Conservation (phyloP, 2,888 invertebrate species). For the Phorcus lineatus region DNA sequence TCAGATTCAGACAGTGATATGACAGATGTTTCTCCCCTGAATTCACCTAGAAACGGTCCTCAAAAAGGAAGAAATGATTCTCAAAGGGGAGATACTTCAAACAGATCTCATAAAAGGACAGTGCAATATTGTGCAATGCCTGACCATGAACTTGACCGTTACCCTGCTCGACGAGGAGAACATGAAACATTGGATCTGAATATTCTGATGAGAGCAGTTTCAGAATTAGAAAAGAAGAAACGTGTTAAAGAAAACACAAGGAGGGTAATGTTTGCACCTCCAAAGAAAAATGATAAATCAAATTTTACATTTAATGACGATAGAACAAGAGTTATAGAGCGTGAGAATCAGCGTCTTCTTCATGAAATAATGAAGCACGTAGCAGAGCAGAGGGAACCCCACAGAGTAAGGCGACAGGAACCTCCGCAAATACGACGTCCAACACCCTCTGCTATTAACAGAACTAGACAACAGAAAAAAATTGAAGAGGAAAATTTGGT, state of each 20-base stretch:
- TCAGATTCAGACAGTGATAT: constrained; percentile 69
- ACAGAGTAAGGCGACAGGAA: constrained; percentile 25
- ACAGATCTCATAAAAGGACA: constrained; percentile 23
- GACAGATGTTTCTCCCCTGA: constrained; percentile 69
- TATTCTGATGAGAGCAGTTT: constrained; percentile 68
- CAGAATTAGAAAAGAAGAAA: constrained; percentile 67
- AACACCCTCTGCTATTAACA: constrained; percentile 77
- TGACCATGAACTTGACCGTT: too few species aligned
- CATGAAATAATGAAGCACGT: constrained; percentile 63
- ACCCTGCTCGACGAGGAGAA: constrained; percentile 5
- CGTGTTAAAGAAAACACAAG: constrained; percentile 60
- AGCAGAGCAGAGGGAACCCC: constrained; percentile 38
- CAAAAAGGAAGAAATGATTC: constrained; percentile 17
- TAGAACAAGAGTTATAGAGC: constrained; percentile 64
- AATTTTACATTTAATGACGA: constrained; percentile 64
- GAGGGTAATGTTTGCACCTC: constrained; percentile 65
- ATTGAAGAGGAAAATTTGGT: constrained; percentile 79
- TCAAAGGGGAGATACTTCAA: neutral
- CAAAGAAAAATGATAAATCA: constrained; percentile 42
- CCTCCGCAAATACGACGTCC: constrained; percentile 48
- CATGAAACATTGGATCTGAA: constrained; percentile 60
- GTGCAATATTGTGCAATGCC: constrained; percentile 49
- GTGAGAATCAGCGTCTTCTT: constrained; percentile 70
- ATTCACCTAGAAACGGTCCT: constrained; percentile 58
- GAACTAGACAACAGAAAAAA: constrained; percentile 76